phyloP scores from a whole-genome alignment of 2,797 vertebrate species.

The Neosilurus hyrtlii region DNA sequence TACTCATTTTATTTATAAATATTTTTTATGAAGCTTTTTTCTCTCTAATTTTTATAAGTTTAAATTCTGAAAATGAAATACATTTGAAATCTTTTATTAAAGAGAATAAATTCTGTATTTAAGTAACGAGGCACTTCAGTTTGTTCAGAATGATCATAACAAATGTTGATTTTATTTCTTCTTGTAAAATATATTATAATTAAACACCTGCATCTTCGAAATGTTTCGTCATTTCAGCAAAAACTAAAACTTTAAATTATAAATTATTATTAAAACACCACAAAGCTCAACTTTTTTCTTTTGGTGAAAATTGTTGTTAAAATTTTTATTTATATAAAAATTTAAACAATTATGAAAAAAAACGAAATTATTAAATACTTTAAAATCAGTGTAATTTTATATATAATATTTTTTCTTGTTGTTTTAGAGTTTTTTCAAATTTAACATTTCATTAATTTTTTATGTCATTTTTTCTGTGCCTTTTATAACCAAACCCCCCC shows the following conservation, averaged over 20 bases:
- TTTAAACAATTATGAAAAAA: background rate
- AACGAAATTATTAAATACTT: background rate
- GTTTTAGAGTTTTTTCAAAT: background rate
- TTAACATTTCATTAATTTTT: too few relatives aligned
- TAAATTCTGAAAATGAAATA: background rate
- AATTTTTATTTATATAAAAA: too few relatives aligned
- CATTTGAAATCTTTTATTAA: background rate
- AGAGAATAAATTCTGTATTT: background rate
- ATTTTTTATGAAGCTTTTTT: background rate
- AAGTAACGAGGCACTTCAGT: background rate
- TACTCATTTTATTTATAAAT: background rate
- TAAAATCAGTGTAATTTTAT: background rate
- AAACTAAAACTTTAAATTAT: too few relatives aligned
- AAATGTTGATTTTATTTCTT: background rate
- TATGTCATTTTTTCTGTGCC: background rate
- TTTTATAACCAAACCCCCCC: too few relatives aligned
- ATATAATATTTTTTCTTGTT: background rate
- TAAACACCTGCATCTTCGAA: background rate
- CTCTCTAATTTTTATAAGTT: background rate
- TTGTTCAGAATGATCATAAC: background rate
- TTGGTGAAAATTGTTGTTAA: too few relatives aligned
- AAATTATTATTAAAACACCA: too few relatives aligned
- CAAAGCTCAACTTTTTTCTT: too few relatives aligned
- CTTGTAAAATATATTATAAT: background rate
- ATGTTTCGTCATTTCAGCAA: too few relatives aligned